A percentile compares a stretch with the other conserved stretches of the same genome.
phyloP scores from a whole-genome alignment of 2,888 invertebrate genomes.

The Xylophagus ater region DNA sequence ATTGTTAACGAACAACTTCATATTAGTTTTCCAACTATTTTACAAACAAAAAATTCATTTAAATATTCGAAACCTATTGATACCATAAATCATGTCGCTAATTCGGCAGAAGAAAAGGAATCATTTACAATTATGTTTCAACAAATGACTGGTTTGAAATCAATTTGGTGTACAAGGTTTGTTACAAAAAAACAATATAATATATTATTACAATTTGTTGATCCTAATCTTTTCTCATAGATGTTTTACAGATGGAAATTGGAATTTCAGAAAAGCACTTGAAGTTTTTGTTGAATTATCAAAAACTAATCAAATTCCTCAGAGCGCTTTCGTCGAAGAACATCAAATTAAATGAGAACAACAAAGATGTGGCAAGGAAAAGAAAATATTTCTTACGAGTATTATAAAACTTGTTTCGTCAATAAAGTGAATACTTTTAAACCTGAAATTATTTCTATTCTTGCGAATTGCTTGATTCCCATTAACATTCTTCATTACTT shows the following conservation, averaged over 20 bases:
- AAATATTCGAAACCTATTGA: slow-evolving; percentile 5
- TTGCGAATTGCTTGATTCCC: no score
- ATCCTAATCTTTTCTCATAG: slow-evolving; percentile 6
- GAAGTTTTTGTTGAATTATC: slow-evolving; percentile 9
- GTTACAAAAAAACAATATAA: background rate
- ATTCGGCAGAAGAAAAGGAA: slow-evolving; percentile 15
- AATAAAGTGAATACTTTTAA: no score
- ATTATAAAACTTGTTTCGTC: no score
- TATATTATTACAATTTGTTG: background rate
- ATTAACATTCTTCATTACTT: no score
- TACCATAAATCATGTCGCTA: slow-evolving; percentile 1
- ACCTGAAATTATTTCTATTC: no score
- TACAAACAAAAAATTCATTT: slow-evolving; percentile 13
- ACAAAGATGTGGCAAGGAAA: no score
- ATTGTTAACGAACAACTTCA: slow-evolving; percentile 15
- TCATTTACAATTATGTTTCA: slow-evolving; percentile 15
- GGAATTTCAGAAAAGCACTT: slow-evolving; percentile 15
- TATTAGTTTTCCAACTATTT: slow-evolving; percentile 11
- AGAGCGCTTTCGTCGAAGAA: slow-evolving; percentile 7
- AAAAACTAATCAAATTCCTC: slow-evolving; percentile 10
- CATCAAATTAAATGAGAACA: no score
- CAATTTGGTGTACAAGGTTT: slow-evolving; percentile 16
- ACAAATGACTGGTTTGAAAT: slow-evolving; percentile 13
- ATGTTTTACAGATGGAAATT: slow-evolving; percentile 13
- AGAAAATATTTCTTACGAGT: no score